phyloP scores from a whole-genome alignment of 2,797 vertebrate genomes.

The Hyperoplus immaculatus region DNA sequence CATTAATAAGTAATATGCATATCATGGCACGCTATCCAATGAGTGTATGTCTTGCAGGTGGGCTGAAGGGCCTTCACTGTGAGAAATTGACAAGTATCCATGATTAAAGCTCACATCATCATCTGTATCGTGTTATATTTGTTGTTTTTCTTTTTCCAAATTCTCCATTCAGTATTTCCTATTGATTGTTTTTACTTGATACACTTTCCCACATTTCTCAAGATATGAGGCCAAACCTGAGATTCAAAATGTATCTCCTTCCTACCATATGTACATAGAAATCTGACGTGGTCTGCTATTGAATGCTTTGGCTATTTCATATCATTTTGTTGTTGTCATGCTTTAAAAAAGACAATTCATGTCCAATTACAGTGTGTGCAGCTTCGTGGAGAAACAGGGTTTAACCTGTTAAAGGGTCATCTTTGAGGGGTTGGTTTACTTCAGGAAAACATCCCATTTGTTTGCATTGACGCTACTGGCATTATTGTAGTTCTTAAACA shows the following conservation, averaged over 20 bases:
- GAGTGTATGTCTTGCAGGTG: constrained; percentile 1
- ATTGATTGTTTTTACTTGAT: background rate
- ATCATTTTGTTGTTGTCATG: background rate
- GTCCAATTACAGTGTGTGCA: background rate
- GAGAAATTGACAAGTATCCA: background rate
- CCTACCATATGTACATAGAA: background rate
- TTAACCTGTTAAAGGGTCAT: background rate
- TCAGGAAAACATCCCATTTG: background rate
- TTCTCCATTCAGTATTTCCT: background rate
- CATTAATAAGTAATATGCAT: background rate
- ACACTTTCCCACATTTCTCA: background rate
- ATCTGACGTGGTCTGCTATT: background rate
- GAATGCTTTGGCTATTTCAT: background rate
- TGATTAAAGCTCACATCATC: background rate
- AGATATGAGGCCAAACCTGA: background rate
- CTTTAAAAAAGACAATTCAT: background rate
- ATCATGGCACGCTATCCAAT: background rate
- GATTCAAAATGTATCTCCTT: background rate
- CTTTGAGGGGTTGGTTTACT: background rate
- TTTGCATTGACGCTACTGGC: background rate
- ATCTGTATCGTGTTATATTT: background rate
- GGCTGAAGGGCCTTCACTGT: constrained; percentile 3
- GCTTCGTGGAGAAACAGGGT: background rate
- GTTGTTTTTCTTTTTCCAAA: background rate
- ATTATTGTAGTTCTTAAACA: background rate